Base-by-base conservation (phyloP, 2,113 vertebrate genomes). In the Semnopithecus entellus region DNA sequence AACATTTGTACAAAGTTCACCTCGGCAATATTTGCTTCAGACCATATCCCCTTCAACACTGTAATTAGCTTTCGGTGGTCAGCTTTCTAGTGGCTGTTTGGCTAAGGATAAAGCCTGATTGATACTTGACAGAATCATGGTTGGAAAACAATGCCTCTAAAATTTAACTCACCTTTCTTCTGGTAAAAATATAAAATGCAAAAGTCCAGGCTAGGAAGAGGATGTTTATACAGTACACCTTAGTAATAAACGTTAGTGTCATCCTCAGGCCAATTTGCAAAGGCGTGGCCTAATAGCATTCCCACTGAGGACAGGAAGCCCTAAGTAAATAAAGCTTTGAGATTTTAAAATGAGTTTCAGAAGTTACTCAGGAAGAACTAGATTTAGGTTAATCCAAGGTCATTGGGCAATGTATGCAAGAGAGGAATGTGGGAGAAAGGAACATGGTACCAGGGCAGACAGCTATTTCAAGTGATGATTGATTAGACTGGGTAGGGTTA, bases 121-220 rank as follows among this genome's bases (percentile, higher is more conserved):
- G 86, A 83, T 23, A 75, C 35, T n/a, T 48, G 81, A 88, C 5
- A 76, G 66, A 88, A 81, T 72, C 80, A 17, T 82, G 23, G 17
- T 82, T 83, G 85, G 84, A 94, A 94, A 97, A 86, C 52, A 95
- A 78, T 38, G 23, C 35, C 25, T 94, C 48, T 92, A 89, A 45
- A 82, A 84, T 92, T 83, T 55, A 94, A 61, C 68, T 91, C 61
- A 91, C 25, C 25, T 76, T 76, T 89, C 45, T 43, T 52, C 73
- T 81, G 64, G 64, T 38, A 75, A 95, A 90, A 95, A 81, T 48
- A 68, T 20, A 81, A 81, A 94, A 72, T 55, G 22, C 38, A 14
- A 90, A n/a, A 82, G 23, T 78, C 88, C 70, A 95, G 52, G 45
- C 75, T 64, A 93, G 50, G 68, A 38, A 91, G 14, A 96, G 25